These are phyloP conservation scores for Centropyge bicolor DNA, from an alignment of 2,797 vertebrate genomes.

Conservation along the genomic window DNA sequence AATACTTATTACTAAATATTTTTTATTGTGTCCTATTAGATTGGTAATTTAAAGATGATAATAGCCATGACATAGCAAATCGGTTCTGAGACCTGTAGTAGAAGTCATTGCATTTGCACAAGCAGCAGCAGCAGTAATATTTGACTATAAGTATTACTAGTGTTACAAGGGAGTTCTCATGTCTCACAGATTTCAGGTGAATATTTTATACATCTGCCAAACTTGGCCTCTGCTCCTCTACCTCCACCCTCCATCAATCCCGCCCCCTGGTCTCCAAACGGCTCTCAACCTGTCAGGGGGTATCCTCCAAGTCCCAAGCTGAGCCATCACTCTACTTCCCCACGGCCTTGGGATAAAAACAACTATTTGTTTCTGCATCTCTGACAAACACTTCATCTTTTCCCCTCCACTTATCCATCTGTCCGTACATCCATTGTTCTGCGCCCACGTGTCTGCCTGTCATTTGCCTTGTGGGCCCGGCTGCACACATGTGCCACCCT, in stretches of 20 bases:
- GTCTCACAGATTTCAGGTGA: constrained; percentile 58
- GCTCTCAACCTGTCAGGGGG: constrained; percentile 71
- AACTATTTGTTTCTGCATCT: constrained; percentile 82
- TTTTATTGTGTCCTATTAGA: constrained; percentile 1
- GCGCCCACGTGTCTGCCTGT: constrained; percentile 72
- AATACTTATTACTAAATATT: too few species aligned
- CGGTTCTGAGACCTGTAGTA: constrained; percentile 9
- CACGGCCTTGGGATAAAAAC: constrained; percentile 79
- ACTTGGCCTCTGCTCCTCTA: constrained; percentile 57
- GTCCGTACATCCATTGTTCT: constrained; percentile 70
- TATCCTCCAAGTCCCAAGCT: constrained; percentile 60
- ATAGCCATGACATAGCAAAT: constrained; percentile 25
- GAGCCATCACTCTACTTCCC: constrained; percentile 67
- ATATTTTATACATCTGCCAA: constrained; percentile 65
- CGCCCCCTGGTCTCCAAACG: constrained; percentile 54
- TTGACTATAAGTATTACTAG: constrained; percentile 25
- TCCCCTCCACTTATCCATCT: constrained; percentile 77
- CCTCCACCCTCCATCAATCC: constrained; percentile 57
- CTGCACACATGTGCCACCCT: constrained; percentile 63
- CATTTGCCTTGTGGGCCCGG: constrained; percentile 71
- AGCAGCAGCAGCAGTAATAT: constrained; percentile 21
- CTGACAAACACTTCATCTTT: constrained; percentile 83
- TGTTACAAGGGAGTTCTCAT: constrained; percentile 44
- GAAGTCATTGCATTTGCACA: constrained; percentile 1
- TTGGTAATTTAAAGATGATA: constrained; percentile 13